These are phyloP conservation scores for Phoxinus phoxinus DNA, from an alignment of 2,113 vertebrate species.

Conservation along the genomic window DNA sequence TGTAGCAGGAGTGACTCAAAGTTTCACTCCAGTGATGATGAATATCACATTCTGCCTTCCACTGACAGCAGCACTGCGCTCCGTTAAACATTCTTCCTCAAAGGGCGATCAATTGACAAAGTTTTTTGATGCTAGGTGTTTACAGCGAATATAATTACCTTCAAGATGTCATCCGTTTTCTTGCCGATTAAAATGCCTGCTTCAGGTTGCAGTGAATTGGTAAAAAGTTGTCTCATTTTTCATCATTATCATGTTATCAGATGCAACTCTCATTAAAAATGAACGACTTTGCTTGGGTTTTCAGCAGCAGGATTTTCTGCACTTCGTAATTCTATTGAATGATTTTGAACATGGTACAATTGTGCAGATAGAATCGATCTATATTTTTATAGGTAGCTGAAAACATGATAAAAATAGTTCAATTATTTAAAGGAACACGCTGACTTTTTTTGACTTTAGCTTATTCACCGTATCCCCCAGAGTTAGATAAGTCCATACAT, in stretches of 20 bases:
- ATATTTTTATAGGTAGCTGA: neutral
- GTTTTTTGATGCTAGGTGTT: neutral
- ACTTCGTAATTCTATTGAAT: neutral
- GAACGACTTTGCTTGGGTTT: neutral
- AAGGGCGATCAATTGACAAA: neutral
- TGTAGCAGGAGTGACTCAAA: neutral
- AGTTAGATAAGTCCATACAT: no score
- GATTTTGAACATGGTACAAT: neutral
- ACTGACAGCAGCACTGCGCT: neutral
- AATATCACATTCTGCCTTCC: neutral
- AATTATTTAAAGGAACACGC: neutral
- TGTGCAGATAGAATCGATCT: neutral
- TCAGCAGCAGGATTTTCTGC: neutral
- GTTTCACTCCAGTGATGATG: neutral
- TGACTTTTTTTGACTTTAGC: no score
- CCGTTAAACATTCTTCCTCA: neutral
- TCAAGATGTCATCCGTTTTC: neutral
- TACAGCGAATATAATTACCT: neutral
- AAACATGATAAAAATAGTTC: neutral
- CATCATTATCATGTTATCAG: neutral
- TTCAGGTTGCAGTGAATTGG: neutral
- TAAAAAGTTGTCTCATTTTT: neutral
- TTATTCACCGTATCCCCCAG: no score
- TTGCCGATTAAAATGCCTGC: neutral
- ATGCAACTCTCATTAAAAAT: neutral